Conservation (phyloP, 2,888 invertebrate genomes). For the Lagria hirta region DNA sequence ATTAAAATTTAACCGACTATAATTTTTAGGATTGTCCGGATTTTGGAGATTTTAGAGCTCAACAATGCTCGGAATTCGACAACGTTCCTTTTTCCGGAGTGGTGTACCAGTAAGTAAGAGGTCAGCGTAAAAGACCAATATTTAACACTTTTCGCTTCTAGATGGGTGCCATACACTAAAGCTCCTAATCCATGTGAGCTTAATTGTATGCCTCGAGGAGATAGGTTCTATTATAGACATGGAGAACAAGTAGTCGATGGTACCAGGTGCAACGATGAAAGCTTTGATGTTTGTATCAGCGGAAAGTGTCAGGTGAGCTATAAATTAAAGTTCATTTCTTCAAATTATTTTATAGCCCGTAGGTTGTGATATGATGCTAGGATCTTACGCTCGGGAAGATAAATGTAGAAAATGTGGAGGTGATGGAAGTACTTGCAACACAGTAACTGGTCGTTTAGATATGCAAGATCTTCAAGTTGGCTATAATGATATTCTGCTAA, state of each 20-base stretch:
- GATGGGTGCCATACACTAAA: slow-evolving; percentile 87
- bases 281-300: slow-evolving; percentile 90
- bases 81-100: slow-evolving; percentile 77
- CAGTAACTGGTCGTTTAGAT: slow-evolving; percentile 70
- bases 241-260: slow-evolving; percentile 80
- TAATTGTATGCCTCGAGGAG: slow-evolving; percentile 91
- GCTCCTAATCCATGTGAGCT: slow-evolving; percentile 90
- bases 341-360: slow-evolving; percentile 64
- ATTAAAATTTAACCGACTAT: slow-evolving; percentile 6
- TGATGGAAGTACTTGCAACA: slow-evolving; percentile 84
- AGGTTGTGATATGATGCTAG: slow-evolving; percentile 93
- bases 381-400: slow-evolving; percentile 83
- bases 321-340: background rate
- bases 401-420: slow-evolving; percentile 92
- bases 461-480: slow-evolving; percentile 76
- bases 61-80: slow-evolving; percentile 89
- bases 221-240: slow-evolving; percentile 89
- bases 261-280: slow-evolving; percentile 78
- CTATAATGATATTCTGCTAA: slow-evolving; percentile 87
- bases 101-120: slow-evolving; percentile 71
- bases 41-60: slow-evolving; percentile 77
- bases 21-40: slow-evolving; percentile 74
- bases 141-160: too few species aligned
- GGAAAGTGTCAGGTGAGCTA: slow-evolving; percentile 83
- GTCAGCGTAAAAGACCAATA: background rate